A percentile compares a stretch with the other conserved stretches of the same genome.
These are phyloP conservation scores for Malurus alboscapulatus DNA, from an alignment of 2,113 vertebrate genomes.

Conservation along the genomic window DNA sequence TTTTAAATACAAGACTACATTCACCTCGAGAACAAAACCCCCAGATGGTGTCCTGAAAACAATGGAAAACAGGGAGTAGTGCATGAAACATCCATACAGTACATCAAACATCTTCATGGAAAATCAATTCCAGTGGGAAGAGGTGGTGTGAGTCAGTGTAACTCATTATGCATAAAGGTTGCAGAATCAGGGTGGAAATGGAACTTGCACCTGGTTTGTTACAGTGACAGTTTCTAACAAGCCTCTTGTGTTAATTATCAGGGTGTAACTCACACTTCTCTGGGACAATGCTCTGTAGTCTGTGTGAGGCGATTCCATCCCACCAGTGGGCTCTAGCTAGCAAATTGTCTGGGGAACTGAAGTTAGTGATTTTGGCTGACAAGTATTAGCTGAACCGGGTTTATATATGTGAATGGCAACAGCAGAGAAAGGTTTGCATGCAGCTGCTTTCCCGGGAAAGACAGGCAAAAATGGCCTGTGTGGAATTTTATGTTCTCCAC, in stretches of 20 bases:
- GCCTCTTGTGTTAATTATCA: background rate
- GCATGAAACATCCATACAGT: background rate
- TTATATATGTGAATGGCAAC: background rate
- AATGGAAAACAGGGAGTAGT: background rate
- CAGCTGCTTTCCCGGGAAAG: background rate
- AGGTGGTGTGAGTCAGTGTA: slow-evolving; percentile 1
- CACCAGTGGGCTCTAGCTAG: background rate
- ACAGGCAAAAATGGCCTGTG: background rate
- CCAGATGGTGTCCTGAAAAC: background rate
- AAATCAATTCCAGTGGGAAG: background rate
- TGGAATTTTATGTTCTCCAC: slow-evolving; percentile 27
- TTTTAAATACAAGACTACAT: background rate
- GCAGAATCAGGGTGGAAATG: slow-evolving; percentile 28
- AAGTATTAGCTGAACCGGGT: background rate
- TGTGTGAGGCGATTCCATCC: background rate
- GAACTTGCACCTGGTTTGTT: slow-evolving; percentile 16
- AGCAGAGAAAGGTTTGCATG: background rate
- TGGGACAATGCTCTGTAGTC: background rate
- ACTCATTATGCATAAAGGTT: slow-evolving; percentile 2
- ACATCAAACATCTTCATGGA: background rate
- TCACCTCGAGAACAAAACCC: background rate
- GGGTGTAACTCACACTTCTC: slow-evolving; percentile 7
- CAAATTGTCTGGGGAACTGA: background rate
- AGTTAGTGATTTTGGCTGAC: background rate
- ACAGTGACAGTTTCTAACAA: slow-evolving; percentile 19